These are phyloP conservation scores for Salmo trutta DNA, from an alignment of 2,797 vertebrate genomes.

Conservation along the genomic window DNA sequence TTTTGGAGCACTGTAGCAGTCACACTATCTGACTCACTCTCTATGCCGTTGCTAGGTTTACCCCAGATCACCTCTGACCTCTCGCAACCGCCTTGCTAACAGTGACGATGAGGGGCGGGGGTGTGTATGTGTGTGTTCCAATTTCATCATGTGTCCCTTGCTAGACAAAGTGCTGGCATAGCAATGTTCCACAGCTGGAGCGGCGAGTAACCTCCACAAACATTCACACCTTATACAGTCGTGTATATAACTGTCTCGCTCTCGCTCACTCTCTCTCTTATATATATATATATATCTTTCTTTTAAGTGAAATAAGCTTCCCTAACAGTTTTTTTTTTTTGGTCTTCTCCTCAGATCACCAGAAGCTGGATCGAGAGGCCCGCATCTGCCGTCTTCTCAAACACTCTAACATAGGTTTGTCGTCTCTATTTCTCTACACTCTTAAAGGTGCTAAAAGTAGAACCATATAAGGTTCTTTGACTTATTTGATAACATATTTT, in stretches of 20 bases:
- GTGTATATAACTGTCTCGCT: not conserved
- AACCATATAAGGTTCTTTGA: too few species aligned
- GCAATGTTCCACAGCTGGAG: conserved; percentile 29
- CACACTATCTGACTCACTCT: not conserved
- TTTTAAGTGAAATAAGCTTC: not conserved
- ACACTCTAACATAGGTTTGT: conserved; percentile 74
- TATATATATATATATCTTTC: not conserved
- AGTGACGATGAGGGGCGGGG: not conserved
- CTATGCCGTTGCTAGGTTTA: not conserved
- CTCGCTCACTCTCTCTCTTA: not conserved
- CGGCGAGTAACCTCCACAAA: conserved; percentile 23
- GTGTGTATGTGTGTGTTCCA: conserved; percentile 4
- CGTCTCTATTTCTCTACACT: not conserved
- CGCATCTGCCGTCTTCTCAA: conserved; percentile 74
- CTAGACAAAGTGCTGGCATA: conserved; percentile 51
- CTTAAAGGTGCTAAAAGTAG: not conserved
- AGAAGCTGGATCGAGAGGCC: conserved; percentile 74
- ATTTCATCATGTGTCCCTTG: conserved; percentile 16
- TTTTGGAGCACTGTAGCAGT: conserved; percentile 30
- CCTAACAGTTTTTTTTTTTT: not conserved
- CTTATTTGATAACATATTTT: too few species aligned
- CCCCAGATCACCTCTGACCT: not conserved
- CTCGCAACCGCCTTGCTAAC: not conserved
- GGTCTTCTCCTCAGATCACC: conserved; percentile 38
- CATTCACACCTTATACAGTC: not conserved